Percentiles rank a stretch among this genome's conserved stretches.
phyloP scores from a whole-genome alignment of 2,113 vertebrate species.

The Harpagus bidentatus region DNA sequence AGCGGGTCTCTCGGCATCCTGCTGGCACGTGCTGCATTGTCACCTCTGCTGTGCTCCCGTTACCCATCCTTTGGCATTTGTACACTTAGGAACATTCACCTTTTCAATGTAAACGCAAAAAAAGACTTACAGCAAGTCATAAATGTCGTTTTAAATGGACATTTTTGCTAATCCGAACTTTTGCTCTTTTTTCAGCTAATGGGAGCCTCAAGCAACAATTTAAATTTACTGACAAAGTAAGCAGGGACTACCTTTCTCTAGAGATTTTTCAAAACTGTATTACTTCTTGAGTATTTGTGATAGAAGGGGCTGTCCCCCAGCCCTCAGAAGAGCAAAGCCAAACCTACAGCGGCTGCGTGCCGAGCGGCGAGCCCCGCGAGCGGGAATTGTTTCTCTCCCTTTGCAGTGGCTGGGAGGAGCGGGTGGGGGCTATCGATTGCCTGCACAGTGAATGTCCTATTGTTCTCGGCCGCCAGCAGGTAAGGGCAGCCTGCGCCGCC shows the following conservation, averaged over 20 bases:
- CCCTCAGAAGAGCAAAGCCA: background rate
- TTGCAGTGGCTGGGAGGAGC: background rate
- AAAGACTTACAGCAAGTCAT: no score
- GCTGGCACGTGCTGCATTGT: fast-evolving
- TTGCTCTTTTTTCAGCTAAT: background rate
- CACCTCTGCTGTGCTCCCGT: background rate
- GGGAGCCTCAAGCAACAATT: background rate
- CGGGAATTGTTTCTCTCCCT: background rate
- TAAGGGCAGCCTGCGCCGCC: background rate
- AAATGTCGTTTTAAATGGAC: background rate
- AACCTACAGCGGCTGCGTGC: background rate
- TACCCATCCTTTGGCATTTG: no score
- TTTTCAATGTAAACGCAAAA: background rate
- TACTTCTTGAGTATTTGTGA: background rate
- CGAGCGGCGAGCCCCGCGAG: background rate
- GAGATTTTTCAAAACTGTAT: background rate
- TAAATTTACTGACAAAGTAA: no score
- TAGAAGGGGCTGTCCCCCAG: background rate
- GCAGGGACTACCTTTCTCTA: background rate
- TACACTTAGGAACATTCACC: background rate
- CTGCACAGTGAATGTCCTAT: background rate
- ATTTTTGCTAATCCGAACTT: background rate
- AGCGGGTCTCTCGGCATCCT: no score
- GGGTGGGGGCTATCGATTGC: constrained; percentile 9
- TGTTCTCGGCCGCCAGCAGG: background rate